phyloP scores from a whole-genome alignment of 2,888 invertebrate genomes.

The Tyria jacobaeae region DNA sequence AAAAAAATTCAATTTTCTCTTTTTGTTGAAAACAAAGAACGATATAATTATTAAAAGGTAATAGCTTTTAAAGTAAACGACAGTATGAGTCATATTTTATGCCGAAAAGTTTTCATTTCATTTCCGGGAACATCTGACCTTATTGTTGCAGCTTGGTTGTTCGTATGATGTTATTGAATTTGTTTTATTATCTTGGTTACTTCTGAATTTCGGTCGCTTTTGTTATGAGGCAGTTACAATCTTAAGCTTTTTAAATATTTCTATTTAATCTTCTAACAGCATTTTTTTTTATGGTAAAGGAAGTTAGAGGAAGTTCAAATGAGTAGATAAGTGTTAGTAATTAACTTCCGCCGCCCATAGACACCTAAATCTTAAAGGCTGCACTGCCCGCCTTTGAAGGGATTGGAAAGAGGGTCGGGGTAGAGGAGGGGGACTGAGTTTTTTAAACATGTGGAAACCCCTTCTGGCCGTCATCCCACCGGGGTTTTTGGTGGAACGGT shows the following conservation, averaged over 20 bases:
- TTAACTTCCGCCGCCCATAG: too few relatives aligned
- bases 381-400: too few relatives aligned
- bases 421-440: too few relatives aligned
- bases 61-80: neutral
- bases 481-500: too few relatives aligned
- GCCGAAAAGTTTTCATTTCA: conserved; percentile 32
- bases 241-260: neutral
- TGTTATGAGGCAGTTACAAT: neutral
- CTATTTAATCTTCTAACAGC: neutral
- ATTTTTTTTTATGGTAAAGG: too few relatives aligned
- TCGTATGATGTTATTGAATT: conserved; percentile 39
- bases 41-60: conserved; percentile 1
- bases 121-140: conserved; percentile 38
- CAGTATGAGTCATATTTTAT: conserved; percentile 5
- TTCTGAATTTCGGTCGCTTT: neutral
- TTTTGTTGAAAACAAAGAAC: neutral
- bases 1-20: neutral
- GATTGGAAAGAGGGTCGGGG: too few relatives aligned
- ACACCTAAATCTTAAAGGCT: too few relatives aligned
- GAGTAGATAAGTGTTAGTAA: too few relatives aligned
- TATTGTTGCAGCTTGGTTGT: conserved; percentile 34
- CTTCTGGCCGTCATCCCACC: too few relatives aligned
- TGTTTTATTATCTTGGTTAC: conserved; percentile 38
- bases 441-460: too few relatives aligned
- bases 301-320: too few relatives aligned